phyloP scores from a whole-genome alignment of 2,888 invertebrate species.

The Drosophila formosana region DNA sequence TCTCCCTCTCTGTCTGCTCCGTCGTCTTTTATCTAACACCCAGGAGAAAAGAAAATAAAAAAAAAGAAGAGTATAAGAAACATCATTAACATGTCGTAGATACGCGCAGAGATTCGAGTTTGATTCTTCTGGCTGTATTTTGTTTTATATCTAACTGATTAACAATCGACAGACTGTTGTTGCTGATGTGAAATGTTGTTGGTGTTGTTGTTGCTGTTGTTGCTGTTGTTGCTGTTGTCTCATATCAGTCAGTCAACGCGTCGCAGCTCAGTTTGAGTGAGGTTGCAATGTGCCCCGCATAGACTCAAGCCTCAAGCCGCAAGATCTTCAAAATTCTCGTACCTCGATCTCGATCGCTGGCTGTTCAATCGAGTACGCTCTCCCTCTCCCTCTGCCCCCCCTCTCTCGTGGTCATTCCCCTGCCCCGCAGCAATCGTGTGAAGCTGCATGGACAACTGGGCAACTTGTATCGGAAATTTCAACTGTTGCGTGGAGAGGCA shows the following conservation, averaged over 20 bases:
- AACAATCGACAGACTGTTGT: conserved; percentile 67
- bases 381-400: neutral
- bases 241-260: conserved; percentile 78
- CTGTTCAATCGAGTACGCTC: conserved; percentile 61
- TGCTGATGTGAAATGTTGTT: conserved; percentile 29
- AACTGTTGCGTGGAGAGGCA: conserved; percentile 45
- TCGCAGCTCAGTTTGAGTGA: conserved; percentile 70
- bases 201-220: conserved; percentile 31
- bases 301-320: conserved; percentile 44
- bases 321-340: conserved; percentile 35
- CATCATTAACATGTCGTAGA: conserved; percentile 79
- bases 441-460: conserved; percentile 65
- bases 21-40: conserved; percentile 52
- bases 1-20: conserved; percentile 7
- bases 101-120: conserved; percentile 72
- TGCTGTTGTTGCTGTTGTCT: conserved; percentile 53
- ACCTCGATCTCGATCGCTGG: conserved; percentile 62
- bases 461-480: conserved; percentile 41
- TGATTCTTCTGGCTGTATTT: conserved; percentile 70
- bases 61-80: conserved; percentile 48
- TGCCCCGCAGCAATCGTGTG: conserved; percentile 56
- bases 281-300: conserved; percentile 64
- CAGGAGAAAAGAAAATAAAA: conserved; percentile 33
- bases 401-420: neutral
- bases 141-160: conserved; percentile 82